Base-by-base conservation (phyloP, 1,140 invertebrate species). In the Spodoptera litura region DNA sequence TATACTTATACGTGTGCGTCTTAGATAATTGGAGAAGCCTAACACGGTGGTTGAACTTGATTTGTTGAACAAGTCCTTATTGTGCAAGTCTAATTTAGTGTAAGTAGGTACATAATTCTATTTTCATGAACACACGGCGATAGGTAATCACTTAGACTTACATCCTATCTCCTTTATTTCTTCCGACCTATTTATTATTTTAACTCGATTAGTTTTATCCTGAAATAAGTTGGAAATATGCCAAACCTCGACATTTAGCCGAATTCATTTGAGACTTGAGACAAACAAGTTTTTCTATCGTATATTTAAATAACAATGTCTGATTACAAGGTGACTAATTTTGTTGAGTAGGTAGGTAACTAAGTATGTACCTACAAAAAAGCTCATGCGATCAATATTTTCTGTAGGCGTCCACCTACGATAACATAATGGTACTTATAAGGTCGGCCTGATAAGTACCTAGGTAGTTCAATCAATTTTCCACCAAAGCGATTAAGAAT, bases 201-300 rank as follows among this genome's bases (percentile, higher is more conserved):
- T 44, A 5, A 15, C 53, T 44, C 15, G n/a, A 6, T 64, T 64
- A 64, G 61, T 64, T 64, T 44, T 20, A 49, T 64, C 13, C n/a
- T 20, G 3, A 64, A 64, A 64, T 49, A 49, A 64, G 38, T 64
- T 64, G 61, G 61, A 49, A 20, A 49, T 49, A 49, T 64, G 61
- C 61, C 61, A 64, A 61, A 49, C 61, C 8, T 64, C 61, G 35
- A 12, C 15, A 49, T 64, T 64, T 64, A 64, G n/a, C 38, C 38
- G 61, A 15, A 64, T 64, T 64, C 20, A 49, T 35, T 49, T 9
- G 61, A 64, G 35, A 64, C 61, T 49, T n/a, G 61, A 64, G 35
- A 64, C 61, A 49, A 64, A 64, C 38, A 64, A 64, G 15, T 64
- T 64, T 64, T 64, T 49, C 15, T 20, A 64, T 49, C 8, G 11